Evolutionary conservation across 2,888 invertebrate genomes (phyloP).

Genomic region (Perithous albicinctus): DNA sequence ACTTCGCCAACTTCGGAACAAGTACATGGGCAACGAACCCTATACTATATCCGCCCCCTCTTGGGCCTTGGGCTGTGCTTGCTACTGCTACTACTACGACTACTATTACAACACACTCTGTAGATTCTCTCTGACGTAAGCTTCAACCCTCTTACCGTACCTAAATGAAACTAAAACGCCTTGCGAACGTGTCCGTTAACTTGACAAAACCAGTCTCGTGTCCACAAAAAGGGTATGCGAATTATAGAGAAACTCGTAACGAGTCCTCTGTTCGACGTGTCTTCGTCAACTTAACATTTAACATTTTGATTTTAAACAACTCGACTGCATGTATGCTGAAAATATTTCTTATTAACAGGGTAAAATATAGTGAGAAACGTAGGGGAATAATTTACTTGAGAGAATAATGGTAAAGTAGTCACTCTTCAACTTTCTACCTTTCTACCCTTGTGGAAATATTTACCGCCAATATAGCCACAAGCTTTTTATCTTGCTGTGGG

Average conservation of each 20-base stretch:
- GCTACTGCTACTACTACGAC: conserved; percentile 37
- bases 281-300: background rate
- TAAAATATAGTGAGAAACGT: no score
- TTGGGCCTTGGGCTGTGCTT: conserved; percentile 60
- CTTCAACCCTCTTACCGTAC: conserved; percentile 58
- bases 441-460: no score
- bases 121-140: conserved; percentile 50
- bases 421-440: no score
- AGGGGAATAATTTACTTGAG: no score
- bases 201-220: conserved; percentile 64
- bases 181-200: conserved; percentile 63
- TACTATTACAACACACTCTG: conserved; percentile 30
- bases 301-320: background rate
- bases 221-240: conserved; percentile 52
- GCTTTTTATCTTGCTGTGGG: no score
- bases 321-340: no score
- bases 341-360: no score
- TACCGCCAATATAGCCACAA: no score
- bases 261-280: conserved; percentile 13
- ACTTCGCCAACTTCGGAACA: conserved; percentile 72
- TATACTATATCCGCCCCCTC: conserved; percentile 43
- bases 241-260: conserved; percentile 45
- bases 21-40: conserved; percentile 70
- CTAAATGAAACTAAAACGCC: conserved; percentile 69
- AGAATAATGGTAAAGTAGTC: no score